Conservation (phyloP, 2,113 vertebrate genomes). For the Tragulus kanchil region DNA sequence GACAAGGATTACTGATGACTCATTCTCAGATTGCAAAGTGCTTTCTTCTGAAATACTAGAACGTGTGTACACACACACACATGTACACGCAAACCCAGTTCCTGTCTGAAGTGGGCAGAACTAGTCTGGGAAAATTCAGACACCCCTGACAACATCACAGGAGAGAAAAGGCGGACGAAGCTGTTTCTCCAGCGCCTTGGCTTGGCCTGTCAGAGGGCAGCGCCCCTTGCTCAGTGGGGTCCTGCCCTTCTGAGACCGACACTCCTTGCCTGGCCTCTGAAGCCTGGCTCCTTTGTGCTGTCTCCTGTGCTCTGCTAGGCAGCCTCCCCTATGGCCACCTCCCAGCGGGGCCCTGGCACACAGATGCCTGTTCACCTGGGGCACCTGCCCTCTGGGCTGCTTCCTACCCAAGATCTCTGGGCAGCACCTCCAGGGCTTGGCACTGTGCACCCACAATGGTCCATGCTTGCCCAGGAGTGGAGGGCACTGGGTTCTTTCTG, state of each 20-base stretch:
- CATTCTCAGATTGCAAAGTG: conserved; percentile 84
- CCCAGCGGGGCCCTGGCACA: background rate
- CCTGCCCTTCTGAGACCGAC: background rate
- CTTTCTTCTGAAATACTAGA: conserved; percentile 87
- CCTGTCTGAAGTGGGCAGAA: conserved; percentile 77
- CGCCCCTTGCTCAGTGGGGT: background rate
- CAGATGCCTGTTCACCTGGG: background rate
- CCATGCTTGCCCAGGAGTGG: background rate
- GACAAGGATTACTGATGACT: conserved; percentile 88
- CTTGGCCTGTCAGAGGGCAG: background rate
- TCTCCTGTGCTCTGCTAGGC: background rate
- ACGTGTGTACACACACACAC: background rate
- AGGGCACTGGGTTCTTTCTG: background rate
- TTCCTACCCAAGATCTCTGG: background rate
- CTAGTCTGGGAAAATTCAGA: conserved; percentile 75
- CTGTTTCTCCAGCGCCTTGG: conserved; percentile 2
- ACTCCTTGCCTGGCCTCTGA: background rate
- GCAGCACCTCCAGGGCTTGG: background rate
- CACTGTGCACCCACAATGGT: background rate
- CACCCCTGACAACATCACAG: conserved; percentile 53
- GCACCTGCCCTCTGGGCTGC: background rate
- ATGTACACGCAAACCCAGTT: conserved; percentile 71
- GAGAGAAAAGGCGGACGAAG: background rate
- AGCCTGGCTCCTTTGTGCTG: conserved; percentile 29
- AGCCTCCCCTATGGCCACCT: background rate